Evolutionary conservation across 2,797 vertebrate species (phyloP), one percentile per base, ranked within the genome.

Genomic region (Parauchenoglanis punctatus): DNA sequence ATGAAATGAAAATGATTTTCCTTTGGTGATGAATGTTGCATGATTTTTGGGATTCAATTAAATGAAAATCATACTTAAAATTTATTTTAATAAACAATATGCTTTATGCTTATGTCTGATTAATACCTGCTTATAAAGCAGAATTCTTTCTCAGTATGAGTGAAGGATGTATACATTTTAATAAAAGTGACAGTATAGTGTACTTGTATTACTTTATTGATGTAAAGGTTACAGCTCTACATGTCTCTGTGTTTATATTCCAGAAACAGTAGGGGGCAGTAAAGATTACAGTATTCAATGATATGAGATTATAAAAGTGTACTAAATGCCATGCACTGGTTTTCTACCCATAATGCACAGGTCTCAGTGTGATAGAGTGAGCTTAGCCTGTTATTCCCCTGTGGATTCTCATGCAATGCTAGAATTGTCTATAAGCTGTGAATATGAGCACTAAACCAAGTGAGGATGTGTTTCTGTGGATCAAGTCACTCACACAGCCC

Each of bases 241-340:
- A 5, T 72, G 31, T 10, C 17, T 20, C 15, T 85, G 76, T 11
- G 7, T 23, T 49, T 61, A 56, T 70, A 58, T 73, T 0, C 23
- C 6, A 54, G 28, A 76, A 86, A 59, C 91, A 90, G 44, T 25
- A 86, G 91, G 87, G 87, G 91, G 90, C 91, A 90, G 83, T 82
- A 91, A 85, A 90, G 67, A 70, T 18, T 81, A 83, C 80, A 86
- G 17, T 25, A 11, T 86, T 76, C 15, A 13, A 35, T 81, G n/a
- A 44, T 31, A 58, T 65, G 10, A 25, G 3, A 18, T 84, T 46
- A 35, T 63, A 7, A 59, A 63, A 3, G 28, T 68, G 67, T 35
- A 7, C 67, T 31, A 68, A 68, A 68, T 68, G 28, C 28, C 65
- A 7, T 17, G 7, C 28, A 31, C 58, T 76, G 8, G 44, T 70